Percentiles rank a stretch among this genome's conserved stretches.
These are phyloP conservation scores for Sphinx pinastri DNA, from an alignment of 2,888 invertebrate species.

Conservation along the genomic window DNA sequence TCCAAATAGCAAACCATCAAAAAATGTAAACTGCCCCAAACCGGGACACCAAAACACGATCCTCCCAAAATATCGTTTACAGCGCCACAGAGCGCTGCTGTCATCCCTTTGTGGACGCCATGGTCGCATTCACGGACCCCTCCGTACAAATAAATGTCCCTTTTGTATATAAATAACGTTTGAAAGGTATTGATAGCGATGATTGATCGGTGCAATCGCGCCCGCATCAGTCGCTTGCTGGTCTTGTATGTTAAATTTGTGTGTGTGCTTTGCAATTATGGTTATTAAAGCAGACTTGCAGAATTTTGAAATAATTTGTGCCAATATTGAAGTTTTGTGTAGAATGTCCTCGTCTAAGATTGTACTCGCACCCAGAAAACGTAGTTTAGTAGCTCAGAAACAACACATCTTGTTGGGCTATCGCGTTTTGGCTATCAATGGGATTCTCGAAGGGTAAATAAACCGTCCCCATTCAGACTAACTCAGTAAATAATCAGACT, in stretches of 20 bases:
- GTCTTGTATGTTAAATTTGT: constrained; percentile 14
- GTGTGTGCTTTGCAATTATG: background rate
- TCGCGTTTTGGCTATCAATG: no score
- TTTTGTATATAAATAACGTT: constrained; percentile 61
- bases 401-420: no score
- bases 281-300: no score
- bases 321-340: no score
- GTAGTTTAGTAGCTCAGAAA: no score
- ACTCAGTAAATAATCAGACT: no score
- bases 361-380: no score
- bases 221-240: constrained; percentile 20
- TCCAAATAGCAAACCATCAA: background rate
- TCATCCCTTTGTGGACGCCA: constrained; percentile 10
- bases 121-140: constrained; percentile 18
- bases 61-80: constrained; percentile 8
- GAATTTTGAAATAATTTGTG: no score
- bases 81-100: background rate
- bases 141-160: constrained; percentile 44
- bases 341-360: no score
- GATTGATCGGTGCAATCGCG: constrained; percentile 56
- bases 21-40: background rate
- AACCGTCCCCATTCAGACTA: no score
- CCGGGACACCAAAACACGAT: background rate
- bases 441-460: no score
- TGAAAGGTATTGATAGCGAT: constrained; percentile 69